Conservation (phyloP, 1,140 invertebrate species). For the Atopsyche davidsoni region DNA sequence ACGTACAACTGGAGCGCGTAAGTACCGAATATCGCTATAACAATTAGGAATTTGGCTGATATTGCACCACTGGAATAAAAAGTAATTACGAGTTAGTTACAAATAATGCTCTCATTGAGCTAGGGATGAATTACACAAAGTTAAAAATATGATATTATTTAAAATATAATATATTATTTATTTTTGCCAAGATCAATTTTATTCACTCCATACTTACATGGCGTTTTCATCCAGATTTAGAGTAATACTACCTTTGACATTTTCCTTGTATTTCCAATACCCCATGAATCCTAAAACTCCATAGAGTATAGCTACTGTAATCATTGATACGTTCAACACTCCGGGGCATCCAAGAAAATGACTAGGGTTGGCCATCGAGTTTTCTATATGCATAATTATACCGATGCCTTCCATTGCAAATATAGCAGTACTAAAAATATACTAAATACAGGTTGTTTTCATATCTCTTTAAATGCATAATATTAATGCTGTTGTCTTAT, state of each 20-base stretch:
- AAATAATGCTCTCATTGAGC: too few relatives aligned
- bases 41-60: constrained; percentile 68
- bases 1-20: constrained; percentile 86
- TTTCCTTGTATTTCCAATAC: constrained; percentile 70
- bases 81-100: too few relatives aligned
- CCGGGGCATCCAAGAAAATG: constrained; percentile 77
- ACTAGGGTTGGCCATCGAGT: constrained; percentile 73
- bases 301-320: constrained; percentile 66
- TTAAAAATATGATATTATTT: neutral
- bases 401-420: constrained; percentile 81
- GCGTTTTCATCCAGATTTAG: constrained; percentile 62
- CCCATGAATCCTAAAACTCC: constrained; percentile 77
- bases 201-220: constrained; percentile 48
- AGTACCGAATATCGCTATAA: constrained; percentile 71
- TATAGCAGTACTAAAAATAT: constrained; percentile 63
- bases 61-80: constrained; percentile 50
- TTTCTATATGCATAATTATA: constrained; percentile 82
- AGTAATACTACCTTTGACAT: constrained; percentile 62
- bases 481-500: constrained; percentile 13
- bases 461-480: too few relatives aligned
- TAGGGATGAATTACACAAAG: too few relatives aligned
- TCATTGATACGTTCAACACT: constrained; percentile 79
- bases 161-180: neutral
- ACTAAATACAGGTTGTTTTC: too few relatives aligned
- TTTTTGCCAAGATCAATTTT: constrained; percentile 1